Conservation (phyloP, 1,140 invertebrate genomes). For the Carposina sasakii region DNA sequence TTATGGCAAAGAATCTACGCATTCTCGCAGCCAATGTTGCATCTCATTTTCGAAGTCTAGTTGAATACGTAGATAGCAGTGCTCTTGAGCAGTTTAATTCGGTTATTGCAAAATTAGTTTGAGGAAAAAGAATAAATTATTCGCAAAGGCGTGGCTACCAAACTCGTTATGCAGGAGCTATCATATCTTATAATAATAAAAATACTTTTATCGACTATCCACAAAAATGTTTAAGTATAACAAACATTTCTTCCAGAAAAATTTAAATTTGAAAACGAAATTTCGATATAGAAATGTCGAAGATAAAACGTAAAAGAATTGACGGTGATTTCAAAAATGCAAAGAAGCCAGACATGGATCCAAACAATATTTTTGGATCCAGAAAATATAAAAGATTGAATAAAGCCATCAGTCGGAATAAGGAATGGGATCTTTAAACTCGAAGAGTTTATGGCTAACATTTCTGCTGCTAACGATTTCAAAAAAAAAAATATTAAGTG, state of each 20-base stretch:
- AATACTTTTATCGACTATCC: background rate
- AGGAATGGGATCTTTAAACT: too few relatives aligned
- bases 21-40: background rate
- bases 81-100: conserved; percentile 13
- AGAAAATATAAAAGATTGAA: too few relatives aligned
- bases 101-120: conserved; percentile 1
- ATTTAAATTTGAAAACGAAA: too few relatives aligned
- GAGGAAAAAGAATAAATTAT: conserved; percentile 19
- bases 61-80: conserved; percentile 10
- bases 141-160: conserved; percentile 12
- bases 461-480: too few relatives aligned
- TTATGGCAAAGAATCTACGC: background rate
- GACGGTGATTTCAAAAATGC: too few relatives aligned
- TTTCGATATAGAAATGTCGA: background rate
- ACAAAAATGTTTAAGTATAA: background rate
- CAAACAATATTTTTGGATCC: too few relatives aligned
- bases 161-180: conserved; percentile 1
- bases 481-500: too few relatives aligned
- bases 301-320: background rate
- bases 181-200: background rate
- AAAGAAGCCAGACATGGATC: too few relatives aligned
- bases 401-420: too few relatives aligned
- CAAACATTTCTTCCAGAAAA: too few relatives aligned
- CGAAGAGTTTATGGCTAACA: too few relatives aligned
- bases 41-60: background rate